A percentile compares a stretch with the other conserved stretches of the same genome.
phyloP scores from a whole-genome alignment of 2,797 vertebrate genomes.

The Lindbergichthys nudifrons region DNA sequence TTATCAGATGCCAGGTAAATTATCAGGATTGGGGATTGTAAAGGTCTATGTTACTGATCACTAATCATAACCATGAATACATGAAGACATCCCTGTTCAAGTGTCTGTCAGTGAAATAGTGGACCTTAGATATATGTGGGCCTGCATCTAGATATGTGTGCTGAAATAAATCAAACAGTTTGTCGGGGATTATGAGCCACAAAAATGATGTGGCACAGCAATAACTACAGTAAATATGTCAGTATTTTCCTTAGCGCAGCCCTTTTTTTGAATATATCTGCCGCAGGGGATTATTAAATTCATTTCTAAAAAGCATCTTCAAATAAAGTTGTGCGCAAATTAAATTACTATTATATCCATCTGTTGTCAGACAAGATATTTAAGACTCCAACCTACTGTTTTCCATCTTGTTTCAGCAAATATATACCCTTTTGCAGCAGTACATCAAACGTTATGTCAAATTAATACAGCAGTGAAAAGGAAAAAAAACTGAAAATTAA shows the following conservation, averaged over 20 bases:
- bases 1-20: conserved; percentile 23
- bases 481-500: neutral
- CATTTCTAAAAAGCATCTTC: neutral
- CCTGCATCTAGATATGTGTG: neutral
- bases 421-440: neutral
- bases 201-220: neutral
- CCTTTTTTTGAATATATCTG: neutral
- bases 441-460: conserved; percentile 17
- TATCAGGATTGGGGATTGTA: neutral
- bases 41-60: conserved; percentile 18
- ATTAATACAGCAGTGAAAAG: neutral
- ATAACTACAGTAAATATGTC: neutral
- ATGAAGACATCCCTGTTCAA: neutral
- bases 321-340: conserved; percentile 6
- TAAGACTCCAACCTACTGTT: neutral
- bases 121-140: neutral
- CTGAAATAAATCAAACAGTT: no score
- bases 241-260: neutral
- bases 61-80: conserved; percentile 4
- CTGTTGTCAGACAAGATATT: conserved; percentile 10
- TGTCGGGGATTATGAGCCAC: neutral
- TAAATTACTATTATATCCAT: conserved; percentile 12
- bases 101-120: neutral
- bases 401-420: neutral
- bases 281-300: conserved; percentile 1